Base-by-base conservation (phyloP, 2,797 vertebrate species). In the Sparus aurata region DNA sequence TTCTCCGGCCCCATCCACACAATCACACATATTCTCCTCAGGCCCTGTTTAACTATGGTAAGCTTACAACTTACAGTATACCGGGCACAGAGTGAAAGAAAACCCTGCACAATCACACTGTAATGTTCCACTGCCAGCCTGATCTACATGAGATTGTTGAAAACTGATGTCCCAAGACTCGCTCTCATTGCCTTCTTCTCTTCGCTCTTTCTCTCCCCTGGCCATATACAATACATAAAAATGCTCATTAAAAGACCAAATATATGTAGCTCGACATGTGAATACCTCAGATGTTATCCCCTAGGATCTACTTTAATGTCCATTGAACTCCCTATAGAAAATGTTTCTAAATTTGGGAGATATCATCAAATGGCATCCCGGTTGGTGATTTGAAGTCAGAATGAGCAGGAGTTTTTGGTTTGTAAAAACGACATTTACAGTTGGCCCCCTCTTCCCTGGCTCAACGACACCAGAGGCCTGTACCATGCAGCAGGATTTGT, bases 331-430 rank as follows among this genome's bases (percentile, higher is more conserved):
- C 62, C 75, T 54, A 41, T 43, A 50, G 50, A 66, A 62, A 66
- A 9, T 55, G 20, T 73, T 70, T 38, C 30, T 65, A 27, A 59
- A 81, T 83, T 76, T 66, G 20, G 66, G 59, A 4, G 3, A 43
- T 52, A 87, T 75, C 22, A 75, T 73, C 65, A 82, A 84, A 77
- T 65, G 27, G 20, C 71, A 73, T 45, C 1, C 49, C n/a, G n/a
- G 65, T 52, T 18, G 16, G 62, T 53, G 5, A 82, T 59, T 78
- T 66, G 63, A 83, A 38, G 38, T 38, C 38, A 38, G 38, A 38
- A 38, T 38, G 38, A 38, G 38, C 8, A 38, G 38, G 10, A 38
- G 38, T 38, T 38, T 38, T 38, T 38, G 38, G 8, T 38, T 38
- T 38, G 34, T 38, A 38, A 38, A 38, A 38, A 38, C 38, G 38